A percentile compares a stretch with the other conserved stretches of the same genome.
Conservation (phyloP, 2,113 vertebrate genomes). For the Hippocampus zosterae region DNA sequence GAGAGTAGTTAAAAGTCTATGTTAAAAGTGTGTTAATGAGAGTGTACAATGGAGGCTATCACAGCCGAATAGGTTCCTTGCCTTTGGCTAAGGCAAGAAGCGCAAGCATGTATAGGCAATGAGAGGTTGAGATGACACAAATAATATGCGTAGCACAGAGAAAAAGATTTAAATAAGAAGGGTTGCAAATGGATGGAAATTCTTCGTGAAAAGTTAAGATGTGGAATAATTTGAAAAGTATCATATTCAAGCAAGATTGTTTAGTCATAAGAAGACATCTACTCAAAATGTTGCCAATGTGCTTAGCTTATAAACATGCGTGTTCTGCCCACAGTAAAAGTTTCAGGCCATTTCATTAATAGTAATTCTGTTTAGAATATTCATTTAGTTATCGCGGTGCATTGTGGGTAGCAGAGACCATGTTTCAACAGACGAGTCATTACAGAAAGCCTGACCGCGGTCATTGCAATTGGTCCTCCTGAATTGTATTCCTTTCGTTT, state of each 20-base stretch:
- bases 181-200: neutral
- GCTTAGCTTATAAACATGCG: no score
- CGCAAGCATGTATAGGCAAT: constrained; percentile 55
- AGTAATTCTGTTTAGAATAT: no score
- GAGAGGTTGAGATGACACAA: constrained; percentile 47
- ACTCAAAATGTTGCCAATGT: neutral
- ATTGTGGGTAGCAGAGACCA: no score
- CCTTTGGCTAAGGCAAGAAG: constrained; percentile 65
- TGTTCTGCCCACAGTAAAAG: no score
- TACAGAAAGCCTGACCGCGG: no score
- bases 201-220: neutral
- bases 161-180: neutral
- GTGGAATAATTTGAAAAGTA: neutral
- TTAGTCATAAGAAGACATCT: neutral
- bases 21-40: constrained; percentile 24
- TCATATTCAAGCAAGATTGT: neutral
- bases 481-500: no score
- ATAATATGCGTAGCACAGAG: neutral
- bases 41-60: constrained; percentile 42
- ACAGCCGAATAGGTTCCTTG: constrained; percentile 59
- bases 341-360: no score
- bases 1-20: constrained; percentile 43
- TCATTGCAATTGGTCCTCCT: no score
- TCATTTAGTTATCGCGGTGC: no score
- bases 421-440: no score